phyloP scores from a whole-genome alignment of 1,140 invertebrate genomes.

The Mizuhopecten yessoensis region DNA sequence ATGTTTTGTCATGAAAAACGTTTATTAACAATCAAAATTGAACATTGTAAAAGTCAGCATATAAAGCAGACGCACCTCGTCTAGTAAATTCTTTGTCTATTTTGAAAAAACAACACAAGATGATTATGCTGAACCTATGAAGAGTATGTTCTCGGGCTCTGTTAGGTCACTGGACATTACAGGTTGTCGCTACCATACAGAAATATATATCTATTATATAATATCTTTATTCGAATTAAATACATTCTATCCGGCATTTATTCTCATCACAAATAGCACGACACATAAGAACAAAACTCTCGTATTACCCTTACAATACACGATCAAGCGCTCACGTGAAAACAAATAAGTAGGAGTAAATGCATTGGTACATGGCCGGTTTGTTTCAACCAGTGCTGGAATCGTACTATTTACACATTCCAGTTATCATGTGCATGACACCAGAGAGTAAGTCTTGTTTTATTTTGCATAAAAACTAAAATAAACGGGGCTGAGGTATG shows the following conservation, averaged over 20 bases:
- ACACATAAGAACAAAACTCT: conserved; percentile 12
- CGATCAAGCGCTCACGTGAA: neutral
- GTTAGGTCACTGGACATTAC: neutral
- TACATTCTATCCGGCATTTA: conserved; percentile 14
- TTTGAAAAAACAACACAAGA: neutral
- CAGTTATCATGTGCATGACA: neutral
- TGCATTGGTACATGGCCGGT: neutral
- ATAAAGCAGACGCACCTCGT: neutral
- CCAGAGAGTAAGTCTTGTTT: conserved; percentile 23
- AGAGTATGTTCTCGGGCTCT: neutral
- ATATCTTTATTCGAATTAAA: conserved; percentile 11
- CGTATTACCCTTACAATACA: neutral
- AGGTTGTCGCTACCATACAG: neutral
- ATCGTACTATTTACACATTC: neutral
- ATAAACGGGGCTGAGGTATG: conserved; percentile 37
- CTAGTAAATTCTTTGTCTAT: neutral
- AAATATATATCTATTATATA: conserved; percentile 40
- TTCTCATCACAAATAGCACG: conserved; percentile 23
- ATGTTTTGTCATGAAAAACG: neutral
- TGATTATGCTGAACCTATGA: conserved; percentile 5
- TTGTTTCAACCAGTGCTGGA: neutral
- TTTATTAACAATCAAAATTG: neutral
- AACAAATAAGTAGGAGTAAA: neutral
- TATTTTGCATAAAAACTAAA: conserved; percentile 34
- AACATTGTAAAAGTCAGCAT: neutral